Evolutionary conservation across 2,888 invertebrate genomes (phyloP).

Genomic region (Macaria liturata): DNA sequence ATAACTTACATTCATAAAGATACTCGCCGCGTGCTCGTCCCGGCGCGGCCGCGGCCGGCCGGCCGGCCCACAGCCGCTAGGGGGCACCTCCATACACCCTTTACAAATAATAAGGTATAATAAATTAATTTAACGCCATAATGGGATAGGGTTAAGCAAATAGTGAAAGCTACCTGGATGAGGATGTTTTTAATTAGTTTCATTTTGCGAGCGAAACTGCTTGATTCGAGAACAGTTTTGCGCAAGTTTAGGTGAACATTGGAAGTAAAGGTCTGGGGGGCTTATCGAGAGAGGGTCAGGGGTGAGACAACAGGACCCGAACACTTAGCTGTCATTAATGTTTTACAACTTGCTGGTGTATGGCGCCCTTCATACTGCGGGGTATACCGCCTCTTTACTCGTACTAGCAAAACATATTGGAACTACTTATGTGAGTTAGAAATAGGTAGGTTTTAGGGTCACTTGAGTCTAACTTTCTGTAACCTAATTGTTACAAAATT

Average conservation of each 20-base stretch:
- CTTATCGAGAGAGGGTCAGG: slow-evolving; percentile 34
- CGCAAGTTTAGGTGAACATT: slow-evolving; percentile 1
- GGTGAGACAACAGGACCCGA: not conserved
- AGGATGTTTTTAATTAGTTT: slow-evolving; percentile 12
- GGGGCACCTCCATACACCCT: slow-evolving; percentile 12
- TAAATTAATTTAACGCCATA: slow-evolving; percentile 24
- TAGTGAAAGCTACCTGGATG: slow-evolving; percentile 18
- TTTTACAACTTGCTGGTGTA: slow-evolving; percentile 24
- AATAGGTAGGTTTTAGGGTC: no score
- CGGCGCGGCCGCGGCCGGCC: not conserved
- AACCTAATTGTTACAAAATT: no score
- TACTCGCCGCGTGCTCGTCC: slow-evolving; percentile 23
- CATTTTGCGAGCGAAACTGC: slow-evolving; percentile 2
- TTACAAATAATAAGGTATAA: slow-evolving; percentile 29
- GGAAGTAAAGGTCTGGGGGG: slow-evolving; percentile 4
- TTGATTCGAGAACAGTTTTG: slow-evolving; percentile 3
- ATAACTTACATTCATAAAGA: slow-evolving; percentile 43
- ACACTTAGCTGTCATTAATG: slow-evolving; percentile 44
- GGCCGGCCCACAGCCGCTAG: no score
- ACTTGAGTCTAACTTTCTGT: no score
- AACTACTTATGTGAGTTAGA: no score
- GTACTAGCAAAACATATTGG: no score
- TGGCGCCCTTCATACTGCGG: no score
- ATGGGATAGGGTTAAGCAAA: slow-evolving; percentile 24
- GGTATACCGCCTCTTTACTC: no score